Conservation (phyloP, 1,140 invertebrate genomes). For the Asbolus verrucosus region DNA sequence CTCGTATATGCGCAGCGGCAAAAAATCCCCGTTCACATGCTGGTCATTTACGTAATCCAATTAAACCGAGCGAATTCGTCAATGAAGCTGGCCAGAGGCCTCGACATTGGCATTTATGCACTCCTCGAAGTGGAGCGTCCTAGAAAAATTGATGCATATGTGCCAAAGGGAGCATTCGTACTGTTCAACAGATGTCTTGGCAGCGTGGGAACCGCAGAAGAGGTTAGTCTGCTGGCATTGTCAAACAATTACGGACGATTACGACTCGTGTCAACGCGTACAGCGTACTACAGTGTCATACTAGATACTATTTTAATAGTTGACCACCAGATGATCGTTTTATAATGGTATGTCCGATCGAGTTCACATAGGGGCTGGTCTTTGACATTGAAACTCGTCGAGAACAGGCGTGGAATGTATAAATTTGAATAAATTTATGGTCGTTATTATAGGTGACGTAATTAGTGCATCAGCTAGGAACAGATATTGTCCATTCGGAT, state of each 20-base stretch:
- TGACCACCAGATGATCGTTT: too few relatives aligned
- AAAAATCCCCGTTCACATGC: too few relatives aligned
- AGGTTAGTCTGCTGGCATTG: slow-evolving; percentile 46
- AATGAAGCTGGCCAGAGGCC: not conserved
- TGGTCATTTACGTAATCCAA: too few relatives aligned
- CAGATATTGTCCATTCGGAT: too few relatives aligned
- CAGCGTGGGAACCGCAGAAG: slow-evolving; percentile 43
- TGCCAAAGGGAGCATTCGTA: slow-evolving; percentile 30
- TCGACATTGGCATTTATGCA: slow-evolving; percentile 8
- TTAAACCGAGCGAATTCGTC: too few relatives aligned
- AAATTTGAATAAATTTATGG: not conserved
- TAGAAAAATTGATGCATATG: slow-evolving; percentile 16
- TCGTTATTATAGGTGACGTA: not conserved
- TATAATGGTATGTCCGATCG: too few relatives aligned
- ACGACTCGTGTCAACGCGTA: slow-evolving; percentile 46
- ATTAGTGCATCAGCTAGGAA: too few relatives aligned
- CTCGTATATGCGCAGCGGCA: too few relatives aligned
- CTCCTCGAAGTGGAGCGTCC: not conserved
- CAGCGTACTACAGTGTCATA: slow-evolving; percentile 10
- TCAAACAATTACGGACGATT: slow-evolving; percentile 46
- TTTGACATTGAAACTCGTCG: too few relatives aligned
- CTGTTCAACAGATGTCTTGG: slow-evolving; percentile 46
- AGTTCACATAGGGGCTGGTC: not conserved
- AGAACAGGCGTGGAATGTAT: too few relatives aligned
- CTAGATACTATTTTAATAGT: not conserved